Evolutionary conservation across 2,888 invertebrate species (phyloP), one percentile per base, ranked within the genome.

Genomic region (Rhimphoctona megacephalus): DNA sequence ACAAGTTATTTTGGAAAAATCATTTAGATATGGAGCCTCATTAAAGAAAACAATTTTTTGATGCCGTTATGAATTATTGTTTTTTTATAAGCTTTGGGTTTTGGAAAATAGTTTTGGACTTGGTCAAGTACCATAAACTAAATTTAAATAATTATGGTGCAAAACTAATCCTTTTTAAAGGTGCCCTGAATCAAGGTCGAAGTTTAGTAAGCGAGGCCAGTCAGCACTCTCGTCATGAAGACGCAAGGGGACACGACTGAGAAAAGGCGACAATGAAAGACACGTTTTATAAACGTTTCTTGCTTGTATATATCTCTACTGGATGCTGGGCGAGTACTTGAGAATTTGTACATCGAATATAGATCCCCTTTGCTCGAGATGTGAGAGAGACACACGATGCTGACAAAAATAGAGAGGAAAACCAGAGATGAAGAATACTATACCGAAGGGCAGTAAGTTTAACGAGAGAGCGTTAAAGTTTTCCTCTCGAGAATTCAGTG

Each of bases 291-390:
- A 72, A 83, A 85, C 76, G 79, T 39, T 54, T 81, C 43, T 67
- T 81, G 52, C 30, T 49, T 54, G 66, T 67, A 73, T 66, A 36
- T 66, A 78, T 52, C n/a, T 57, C 49, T 25, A 25, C 39, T 54
- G 46, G 54, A 30, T 76, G 81, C 49, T 46, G 14, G 36, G 25
- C 39, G 79, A 8, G 49, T 80, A 83, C 80, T 70, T 49, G 76
- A 66, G 76, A 72, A 83, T 83, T 80, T 72, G 72, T 83, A 76
- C 52, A 83, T 83, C 78, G 64, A 80, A 80, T 83, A 77, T 72
- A 83, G 81, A 81, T 61, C 69, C 22, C 57, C 73, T 72, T 9
- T 14, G 52, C 72, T 61, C 52, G 57, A 57, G 77, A 83, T 17
- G 61, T 30, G n/a, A 49, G 25, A 76, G 61, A 69, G 14, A 49